These are phyloP conservation scores for Oligia fasciuncula DNA, from an alignment of 2,888 invertebrate genomes.

Conservation along the genomic window DNA sequence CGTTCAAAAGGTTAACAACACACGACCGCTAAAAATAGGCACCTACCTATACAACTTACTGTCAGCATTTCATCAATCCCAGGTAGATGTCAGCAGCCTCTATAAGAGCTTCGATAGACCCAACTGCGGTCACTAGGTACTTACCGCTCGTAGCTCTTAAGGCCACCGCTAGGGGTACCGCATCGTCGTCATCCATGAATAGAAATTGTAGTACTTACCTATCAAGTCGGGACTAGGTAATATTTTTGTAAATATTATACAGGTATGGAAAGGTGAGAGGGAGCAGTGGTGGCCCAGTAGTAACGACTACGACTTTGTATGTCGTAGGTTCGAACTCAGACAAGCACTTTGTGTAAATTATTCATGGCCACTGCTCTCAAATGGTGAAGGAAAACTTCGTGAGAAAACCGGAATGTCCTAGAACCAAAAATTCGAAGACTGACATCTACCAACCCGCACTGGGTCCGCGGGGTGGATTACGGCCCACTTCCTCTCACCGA, in stretches of 20 bases:
- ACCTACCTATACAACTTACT: neutral
- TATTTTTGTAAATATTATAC: slow-evolving; percentile 6
- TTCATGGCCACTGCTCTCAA: no score
- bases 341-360: no score
- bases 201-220: neutral
- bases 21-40: neutral
- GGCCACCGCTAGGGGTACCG: neutral
- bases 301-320: no score
- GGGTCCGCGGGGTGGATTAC: no score
- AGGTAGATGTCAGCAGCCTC: neutral
- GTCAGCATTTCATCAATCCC: neutral
- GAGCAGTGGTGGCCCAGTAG: no score
- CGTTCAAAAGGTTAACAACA: neutral
- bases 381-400: no score
- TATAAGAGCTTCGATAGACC: neutral
- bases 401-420: no score
- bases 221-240: neutral
- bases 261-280: neutral
- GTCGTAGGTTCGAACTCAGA: no score
- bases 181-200: neutral
- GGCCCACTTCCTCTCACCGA: no score
- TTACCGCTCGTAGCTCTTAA: neutral
- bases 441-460: no score
- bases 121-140: neutral
- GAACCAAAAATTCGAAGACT: no score